These are phyloP conservation scores for Eupithecia abbreviata DNA, from an alignment of 2,888 invertebrate species.

Conservation along the genomic window DNA sequence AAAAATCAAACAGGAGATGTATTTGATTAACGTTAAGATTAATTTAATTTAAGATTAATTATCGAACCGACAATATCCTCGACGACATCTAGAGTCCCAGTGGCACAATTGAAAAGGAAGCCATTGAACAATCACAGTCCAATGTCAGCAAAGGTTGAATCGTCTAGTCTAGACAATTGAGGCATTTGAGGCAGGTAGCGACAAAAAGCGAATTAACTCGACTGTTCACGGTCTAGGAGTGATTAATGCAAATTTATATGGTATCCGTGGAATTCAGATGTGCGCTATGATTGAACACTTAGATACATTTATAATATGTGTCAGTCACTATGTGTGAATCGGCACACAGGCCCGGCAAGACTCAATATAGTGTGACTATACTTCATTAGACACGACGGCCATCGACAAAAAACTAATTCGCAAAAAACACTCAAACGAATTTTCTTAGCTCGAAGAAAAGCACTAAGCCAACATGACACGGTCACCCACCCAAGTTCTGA, in stretches of 20 bases:
- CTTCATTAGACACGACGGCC: too few species aligned
- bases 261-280: neutral
- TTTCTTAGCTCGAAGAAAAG: too few species aligned
- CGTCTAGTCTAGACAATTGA: conserved; percentile 40
- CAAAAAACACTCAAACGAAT: too few species aligned
- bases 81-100: neutral
- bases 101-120: conserved; percentile 5
- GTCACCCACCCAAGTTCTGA: too few species aligned
- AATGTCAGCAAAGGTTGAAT: conserved; percentile 40
- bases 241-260: neutral
- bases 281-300: neutral
- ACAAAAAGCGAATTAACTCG: conserved; percentile 2
- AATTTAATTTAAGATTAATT: neutral
- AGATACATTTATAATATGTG: too few species aligned
- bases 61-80: neutral
- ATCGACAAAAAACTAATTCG: too few species aligned
- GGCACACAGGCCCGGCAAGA: neutral
- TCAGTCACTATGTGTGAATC: neutral
- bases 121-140: conserved; percentile 24
- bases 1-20: neutral
- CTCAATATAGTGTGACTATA: neutral
- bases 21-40: neutral
- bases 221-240: neutral
- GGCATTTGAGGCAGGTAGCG: conserved; percentile 10
- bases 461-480: too few species aligned